Evolutionary conservation across 1,140 invertebrate genomes (phyloP), one percentile per base, ranked within the genome.

Genomic region (Drosophila ficusphila): DNA sequence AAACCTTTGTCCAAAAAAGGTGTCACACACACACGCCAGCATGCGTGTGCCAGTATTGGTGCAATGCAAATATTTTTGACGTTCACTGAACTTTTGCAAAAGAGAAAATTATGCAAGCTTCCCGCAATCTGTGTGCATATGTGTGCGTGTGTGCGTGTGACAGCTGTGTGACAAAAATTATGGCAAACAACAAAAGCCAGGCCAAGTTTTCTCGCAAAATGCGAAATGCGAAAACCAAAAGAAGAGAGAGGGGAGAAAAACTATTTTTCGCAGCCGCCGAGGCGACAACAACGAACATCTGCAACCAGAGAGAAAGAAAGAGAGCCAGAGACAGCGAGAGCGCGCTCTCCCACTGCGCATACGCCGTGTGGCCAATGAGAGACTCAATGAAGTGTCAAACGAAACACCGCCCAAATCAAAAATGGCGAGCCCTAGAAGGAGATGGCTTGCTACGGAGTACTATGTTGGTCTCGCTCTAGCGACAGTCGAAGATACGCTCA

Each of bases 151-250:
- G 54, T 76, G 68, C 76, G 67, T 85, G 49, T 85, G 81, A 86
- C 81, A 86, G 78, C 83, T 88, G 82, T 86, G 82, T 82, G 77
- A 88, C 82, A 86, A 88, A 86, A 88, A 88, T 82, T 88, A 88
- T 88, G 76, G 70, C 77, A 71, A 78, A 82, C 73, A 86, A 81
- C 79, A 81, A 88, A 88, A 82, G 77, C 62, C 74, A 67, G 64
- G 65, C 81, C 67, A 78, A 79, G 62, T 79, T 79, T 78, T 79
- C 76, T 54, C 54, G 76, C 51, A 79, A 53, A 64, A 82, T 71
- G 44, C 49, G 67, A 70, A 67, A 54, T 44, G 31, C 31, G n/a
- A 58, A 57, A 58, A 71, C 58, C 33, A 34, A 29, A 34, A 69
- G 58, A 21, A 51, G 23, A 34, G 3, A 19, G 34, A 33, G 14